Conservation (phyloP, 2,888 invertebrate genomes). For the Lepidochrysops patricia region DNA sequence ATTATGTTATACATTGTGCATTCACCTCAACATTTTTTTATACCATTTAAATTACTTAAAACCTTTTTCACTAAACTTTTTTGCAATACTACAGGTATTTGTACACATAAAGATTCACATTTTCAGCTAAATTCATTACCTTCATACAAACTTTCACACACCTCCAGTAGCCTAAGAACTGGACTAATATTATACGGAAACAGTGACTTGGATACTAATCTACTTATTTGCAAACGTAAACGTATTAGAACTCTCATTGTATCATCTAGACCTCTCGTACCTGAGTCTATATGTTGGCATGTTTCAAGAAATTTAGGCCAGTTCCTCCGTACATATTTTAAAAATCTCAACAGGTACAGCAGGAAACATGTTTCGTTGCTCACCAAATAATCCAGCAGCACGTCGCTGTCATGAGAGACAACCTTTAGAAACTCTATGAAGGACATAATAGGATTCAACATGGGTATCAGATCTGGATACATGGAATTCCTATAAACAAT, state of each 20-base stretch:
- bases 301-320: conserved; percentile 88
- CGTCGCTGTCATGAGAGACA: conserved; percentile 86
- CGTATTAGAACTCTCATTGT: conserved; percentile 89
- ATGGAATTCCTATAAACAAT: conserved; percentile 87
- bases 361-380: conserved; percentile 94
- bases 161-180: conserved; percentile 86
- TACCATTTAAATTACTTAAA: neutral
- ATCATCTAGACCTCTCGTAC: conserved; percentile 79
- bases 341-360: conserved; percentile 85
- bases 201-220: conserved; percentile 85
- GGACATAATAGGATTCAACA: conserved; percentile 90
- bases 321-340: conserved; percentile 88
- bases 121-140: conserved; percentile 85
- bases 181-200: conserved; percentile 95
- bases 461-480: conserved; percentile 84
- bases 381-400: conserved; percentile 87
- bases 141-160: conserved; percentile 89
- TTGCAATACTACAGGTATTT: neutral
- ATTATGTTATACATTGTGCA: neutral
- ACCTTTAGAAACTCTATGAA: conserved; percentile 90
- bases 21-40: neutral
- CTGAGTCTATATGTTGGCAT: conserved; percentile 78
- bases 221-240: conserved; percentile 85
- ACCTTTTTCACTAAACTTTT: neutral
- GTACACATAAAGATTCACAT: too few relatives aligned